Evolutionary conservation across 2,797 vertebrate genomes (phyloP), one percentile per base, ranked within the genome.

Genomic region (Clarias fuscus): DNA sequence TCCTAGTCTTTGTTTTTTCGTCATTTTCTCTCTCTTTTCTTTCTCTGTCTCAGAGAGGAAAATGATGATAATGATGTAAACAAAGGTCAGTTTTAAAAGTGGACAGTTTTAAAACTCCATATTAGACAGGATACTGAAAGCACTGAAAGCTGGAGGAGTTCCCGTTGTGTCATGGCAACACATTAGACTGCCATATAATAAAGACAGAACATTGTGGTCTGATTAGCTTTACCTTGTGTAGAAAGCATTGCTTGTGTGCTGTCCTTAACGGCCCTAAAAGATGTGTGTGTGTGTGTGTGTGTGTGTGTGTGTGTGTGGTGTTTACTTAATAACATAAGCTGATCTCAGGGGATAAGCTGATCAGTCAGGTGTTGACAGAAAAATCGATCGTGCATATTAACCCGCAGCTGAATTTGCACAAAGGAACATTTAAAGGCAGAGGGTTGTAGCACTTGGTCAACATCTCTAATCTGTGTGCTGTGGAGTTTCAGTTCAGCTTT

Each of bases 151-250:
- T 14, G 8, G 82, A 78, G 71, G 40, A 15, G 37, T 43, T 77
- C 33, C 27, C 82, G 37, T 70, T 81, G 75, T 67, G 48, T 72
- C 83, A 82, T 77, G 86, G 84, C 61, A 85, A 85, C 70, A 53
- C 53, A 82, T 73, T 87, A 84, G 40, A 30, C n/a, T 43, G 72
- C 62, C 64, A 65, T 72, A 71, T 84, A 65, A 78, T 71, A 58
- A 68, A 72, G 61, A 33, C 11, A 37, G 43, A 4, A 75, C 75
- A 81, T 82, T 81, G 27, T 33, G 70, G 4, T 67, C 62, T 84
- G 67, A 65, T 76, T 40, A 81, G 20, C 15, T 27, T 80, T 79
- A 48, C 72, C 14, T 70, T 84, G 13, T 68, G n/a, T 43, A 27
- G 18, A 56, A 53, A 71, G 17, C 8, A 56, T 53, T 30, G 20